phyloP scores from a whole-genome alignment of 2,113 vertebrate species.

The Chionodraco myersi region DNA sequence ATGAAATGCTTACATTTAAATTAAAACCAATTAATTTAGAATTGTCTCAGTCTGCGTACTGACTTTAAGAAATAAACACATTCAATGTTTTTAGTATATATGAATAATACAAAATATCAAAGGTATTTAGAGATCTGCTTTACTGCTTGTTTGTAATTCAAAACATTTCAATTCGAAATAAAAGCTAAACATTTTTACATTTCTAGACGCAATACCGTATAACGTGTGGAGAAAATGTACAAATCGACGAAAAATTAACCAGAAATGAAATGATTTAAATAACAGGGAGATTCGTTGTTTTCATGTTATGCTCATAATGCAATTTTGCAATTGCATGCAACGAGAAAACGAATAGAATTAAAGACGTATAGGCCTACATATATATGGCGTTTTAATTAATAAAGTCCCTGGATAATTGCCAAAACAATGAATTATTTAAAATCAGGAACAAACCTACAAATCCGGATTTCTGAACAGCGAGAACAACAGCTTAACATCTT shows the following conservation, averaged over 20 bases:
- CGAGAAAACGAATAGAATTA: not conserved
- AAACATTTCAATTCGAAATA: not conserved
- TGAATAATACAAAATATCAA: conserved; percentile 9
- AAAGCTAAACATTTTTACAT: not conserved
- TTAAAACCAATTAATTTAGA: not conserved
- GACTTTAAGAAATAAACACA: not conserved
- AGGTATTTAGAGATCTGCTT: not conserved
- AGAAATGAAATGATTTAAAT: not conserved
- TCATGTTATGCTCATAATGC: not conserved
- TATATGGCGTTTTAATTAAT: not conserved
- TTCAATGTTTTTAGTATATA: not conserved
- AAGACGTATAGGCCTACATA: not conserved
- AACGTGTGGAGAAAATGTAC: not conserved
- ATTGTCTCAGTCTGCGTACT: not conserved
- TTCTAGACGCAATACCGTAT: too few species aligned
- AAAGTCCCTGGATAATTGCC: not conserved
- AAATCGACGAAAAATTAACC: not conserved
- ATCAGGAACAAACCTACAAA: conserved; percentile 62
- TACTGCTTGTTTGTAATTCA: not conserved
- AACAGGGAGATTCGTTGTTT: not conserved
- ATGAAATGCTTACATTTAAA: not conserved
- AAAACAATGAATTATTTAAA: conserved; percentile 5
- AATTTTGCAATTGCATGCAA: not conserved
- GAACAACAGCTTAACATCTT: conserved; percentile 26
- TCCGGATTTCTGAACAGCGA: conserved; percentile 15